These are phyloP conservation scores for Darevskia nairensis DNA, from an alignment of 2,797 vertebrate species.

Conservation along the genomic window DNA sequence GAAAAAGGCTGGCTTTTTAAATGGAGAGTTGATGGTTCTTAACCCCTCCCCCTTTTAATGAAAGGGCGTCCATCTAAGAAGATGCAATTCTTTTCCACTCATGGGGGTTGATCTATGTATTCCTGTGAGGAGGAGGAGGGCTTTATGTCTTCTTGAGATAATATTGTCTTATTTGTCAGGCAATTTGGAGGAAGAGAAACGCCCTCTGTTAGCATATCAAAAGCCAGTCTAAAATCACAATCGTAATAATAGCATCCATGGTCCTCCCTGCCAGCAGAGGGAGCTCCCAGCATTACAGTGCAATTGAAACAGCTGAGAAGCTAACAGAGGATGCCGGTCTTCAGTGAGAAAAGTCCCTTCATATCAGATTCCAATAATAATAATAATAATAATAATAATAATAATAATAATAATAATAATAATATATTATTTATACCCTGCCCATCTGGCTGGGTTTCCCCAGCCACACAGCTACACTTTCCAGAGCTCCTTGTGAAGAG, in stretches of 20 bases:
- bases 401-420: too few relatives aligned
- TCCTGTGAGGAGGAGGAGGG: background rate
- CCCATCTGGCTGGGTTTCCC: too few relatives aligned
- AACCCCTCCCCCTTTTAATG: background rate
- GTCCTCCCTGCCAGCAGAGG: background rate
- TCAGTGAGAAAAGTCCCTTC: background rate
- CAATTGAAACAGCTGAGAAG: background rate
- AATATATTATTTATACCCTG: too few relatives aligned
- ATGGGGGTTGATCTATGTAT: background rate
- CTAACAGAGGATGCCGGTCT: background rate
- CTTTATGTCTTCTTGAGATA: constrained; percentile 9
- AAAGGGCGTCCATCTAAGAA: background rate
- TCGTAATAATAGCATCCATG: background rate
- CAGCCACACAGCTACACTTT: too few relatives aligned
- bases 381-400: too few relatives aligned
- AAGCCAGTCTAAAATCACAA: background rate
- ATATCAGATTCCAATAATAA: background rate
- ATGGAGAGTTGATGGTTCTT: constrained; percentile 25
- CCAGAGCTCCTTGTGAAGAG: too few relatives aligned
- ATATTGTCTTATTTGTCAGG: constrained; percentile 2
- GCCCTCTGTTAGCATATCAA: background rate
- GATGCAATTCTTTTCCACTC: background rate
- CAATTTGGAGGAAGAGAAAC: background rate
- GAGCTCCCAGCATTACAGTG: background rate
- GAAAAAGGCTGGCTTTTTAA: constrained; percentile 30